Conservation (phyloP, 2,888 invertebrate species). For the Aspidapion aeneum region DNA sequence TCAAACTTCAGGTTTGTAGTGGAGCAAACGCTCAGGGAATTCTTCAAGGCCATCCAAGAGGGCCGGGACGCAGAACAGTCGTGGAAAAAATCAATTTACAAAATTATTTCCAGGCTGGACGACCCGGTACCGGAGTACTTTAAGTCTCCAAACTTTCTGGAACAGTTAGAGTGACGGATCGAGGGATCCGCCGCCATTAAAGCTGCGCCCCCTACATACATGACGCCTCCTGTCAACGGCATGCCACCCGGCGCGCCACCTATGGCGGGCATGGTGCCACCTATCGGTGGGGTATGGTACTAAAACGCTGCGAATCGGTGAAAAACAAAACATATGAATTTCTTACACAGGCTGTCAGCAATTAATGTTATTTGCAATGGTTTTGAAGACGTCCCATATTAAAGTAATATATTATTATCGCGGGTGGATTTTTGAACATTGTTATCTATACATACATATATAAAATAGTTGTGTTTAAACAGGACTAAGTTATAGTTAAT, state of each 20-base stretch:
- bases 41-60: conserved; percentile 96
- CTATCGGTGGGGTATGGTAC: conserved; percentile 34
- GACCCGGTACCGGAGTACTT: conserved; percentile 99
- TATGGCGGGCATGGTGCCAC: conserved; percentile 26
- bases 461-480: conserved; percentile 42
- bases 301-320: conserved; percentile 44
- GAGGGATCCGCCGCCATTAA: conserved; percentile 22
- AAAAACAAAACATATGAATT: conserved; percentile 31
- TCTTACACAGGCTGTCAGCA: conserved; percentile 43
- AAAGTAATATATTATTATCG: too few relatives aligned
- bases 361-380: conserved; percentile 42
- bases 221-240: conserved; percentile 30
- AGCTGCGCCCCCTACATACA: conserved; percentile 29
- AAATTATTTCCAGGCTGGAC: conserved; percentile 98
- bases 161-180: conserved; percentile 84
- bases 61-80: conserved; percentile 98
- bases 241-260: conserved; percentile 38
- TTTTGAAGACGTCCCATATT: conserved; percentile 37
- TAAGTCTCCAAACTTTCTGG: conserved; percentile 99
- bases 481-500: conserved; percentile 19
- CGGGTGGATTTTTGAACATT: conserved; percentile 16
- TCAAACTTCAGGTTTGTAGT: conserved; percentile 95
- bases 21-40: conserved; percentile 96
- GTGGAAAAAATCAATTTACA: conserved; percentile 99
- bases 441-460: conserved; percentile 31